A percentile compares a stretch with the other conserved stretches of the same genome.
phyloP scores from a whole-genome alignment of 2,113 vertebrate species.

The Tichodroma muraria region DNA sequence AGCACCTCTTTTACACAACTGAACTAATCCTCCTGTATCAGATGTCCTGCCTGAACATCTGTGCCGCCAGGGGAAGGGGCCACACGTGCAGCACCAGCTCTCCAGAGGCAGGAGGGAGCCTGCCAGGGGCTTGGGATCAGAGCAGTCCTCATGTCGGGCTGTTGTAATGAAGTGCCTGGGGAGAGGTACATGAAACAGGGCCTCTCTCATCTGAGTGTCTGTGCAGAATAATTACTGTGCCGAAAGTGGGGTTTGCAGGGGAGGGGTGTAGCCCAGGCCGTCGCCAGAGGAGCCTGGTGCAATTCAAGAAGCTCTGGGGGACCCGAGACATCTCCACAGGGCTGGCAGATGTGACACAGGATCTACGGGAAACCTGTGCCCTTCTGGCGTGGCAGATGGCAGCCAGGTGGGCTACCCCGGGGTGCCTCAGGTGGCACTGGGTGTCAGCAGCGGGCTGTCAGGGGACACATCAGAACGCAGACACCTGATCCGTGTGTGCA shows the following conservation, averaged over 20 bases:
- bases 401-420: background rate
- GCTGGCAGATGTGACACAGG: conserved; percentile 6
- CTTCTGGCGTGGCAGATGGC: conserved; percentile 1
- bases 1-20: background rate
- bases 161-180: conserved; percentile 16
- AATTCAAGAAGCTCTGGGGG: conserved; percentile 19
- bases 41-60: background rate
- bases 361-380: background rate
- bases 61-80: background rate
- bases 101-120: background rate
- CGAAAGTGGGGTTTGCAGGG: background rate
- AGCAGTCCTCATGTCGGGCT: background rate
- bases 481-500: background rate
- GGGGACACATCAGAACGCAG: background rate
- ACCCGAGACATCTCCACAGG: background rate
- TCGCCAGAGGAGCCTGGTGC: background rate
- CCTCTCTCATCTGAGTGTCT: background rate
- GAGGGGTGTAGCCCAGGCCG: background rate
- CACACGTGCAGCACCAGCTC: background rate
- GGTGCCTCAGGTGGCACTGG: background rate
- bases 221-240: background rate
- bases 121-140: background rate
- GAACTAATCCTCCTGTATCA: background rate
- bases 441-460: background rate
- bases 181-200: background rate